A percentile compares a stretch with the other conserved stretches of the same genome.
These are phyloP conservation scores for Henricia sp. DNA, from an alignment of 53 echinoderm and acorn worm genomes.

Conservation along the genomic window DNA sequence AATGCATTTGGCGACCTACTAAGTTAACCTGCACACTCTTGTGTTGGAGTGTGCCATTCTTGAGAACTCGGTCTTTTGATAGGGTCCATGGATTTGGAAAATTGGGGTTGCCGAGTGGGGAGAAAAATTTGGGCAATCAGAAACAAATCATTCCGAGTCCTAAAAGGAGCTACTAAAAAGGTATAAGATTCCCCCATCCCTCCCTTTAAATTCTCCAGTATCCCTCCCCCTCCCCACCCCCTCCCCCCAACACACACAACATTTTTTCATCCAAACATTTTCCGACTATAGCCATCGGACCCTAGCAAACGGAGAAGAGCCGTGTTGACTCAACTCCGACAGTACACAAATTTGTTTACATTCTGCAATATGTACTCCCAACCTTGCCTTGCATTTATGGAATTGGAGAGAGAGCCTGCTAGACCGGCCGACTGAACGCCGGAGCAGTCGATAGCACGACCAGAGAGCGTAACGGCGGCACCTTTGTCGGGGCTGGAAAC, in stretches of 20 bases:
- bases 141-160: conserved; percentile 13
- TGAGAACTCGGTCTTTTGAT: conserved; percentile 58
- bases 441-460: conserved; percentile 9
- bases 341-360: conserved; percentile 59
- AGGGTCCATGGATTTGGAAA: conserved; percentile 26
- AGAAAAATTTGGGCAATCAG: conserved; percentile 48
- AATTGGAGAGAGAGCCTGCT: conserved; percentile 27
- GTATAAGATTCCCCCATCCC: not conserved
- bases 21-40: conserved; percentile 38
- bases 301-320: conserved; percentile 14
- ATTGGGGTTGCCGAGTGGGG: no score
- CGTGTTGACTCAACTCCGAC: conserved; percentile 44
- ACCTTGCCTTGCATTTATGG: conserved; percentile 41
- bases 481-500: conserved; percentile 41
- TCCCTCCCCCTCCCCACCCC: not conserved
- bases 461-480: conserved; percentile 9
- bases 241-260: not conserved
- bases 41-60: conserved; percentile 35
- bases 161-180: no score
- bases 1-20: conserved; percentile 31
- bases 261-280: conserved; percentile 13
- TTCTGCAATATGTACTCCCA: conserved; percentile 42
- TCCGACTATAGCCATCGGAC: conserved; percentile 11
- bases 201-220: not conserved
- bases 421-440: not conserved